Percentiles rank a stretch among this genome's conserved stretches.
These are phyloP conservation scores for Cosmopolites sordidus DNA, from an alignment of 2,888 invertebrate species.

Conservation along the genomic window DNA sequence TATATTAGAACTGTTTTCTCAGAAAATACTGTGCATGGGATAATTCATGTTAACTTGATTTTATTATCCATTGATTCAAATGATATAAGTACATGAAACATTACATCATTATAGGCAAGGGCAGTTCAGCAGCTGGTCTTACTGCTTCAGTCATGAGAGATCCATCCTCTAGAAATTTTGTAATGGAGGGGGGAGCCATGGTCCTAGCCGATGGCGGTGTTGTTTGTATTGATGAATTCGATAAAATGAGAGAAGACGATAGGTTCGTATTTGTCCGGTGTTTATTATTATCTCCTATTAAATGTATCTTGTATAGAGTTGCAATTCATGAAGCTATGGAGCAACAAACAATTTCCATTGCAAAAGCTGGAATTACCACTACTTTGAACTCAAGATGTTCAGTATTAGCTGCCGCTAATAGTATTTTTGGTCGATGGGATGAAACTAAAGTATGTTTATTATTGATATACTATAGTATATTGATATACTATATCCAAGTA, in stretches of 20 bases:
- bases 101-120: slow-evolving; percentile 90
- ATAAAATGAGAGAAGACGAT: slow-evolving; percentile 99
- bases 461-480: too few species aligned
- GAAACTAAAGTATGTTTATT: slow-evolving; percentile 73
- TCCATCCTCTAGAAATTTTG: slow-evolving; percentile 72
- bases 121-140: slow-evolving; percentile 96
- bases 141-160: slow-evolving; percentile 97
- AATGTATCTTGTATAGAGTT: slow-evolving; percentile 57
- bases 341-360: slow-evolving; percentile 99
- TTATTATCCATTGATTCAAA: too few species aligned
- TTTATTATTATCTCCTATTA: not conserved
- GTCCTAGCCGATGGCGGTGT: slow-evolving; percentile 98
- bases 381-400: slow-evolving; percentile 97
- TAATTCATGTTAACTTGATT: too few species aligned
- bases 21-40: too few species aligned
- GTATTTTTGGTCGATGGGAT: slow-evolving; percentile 98
- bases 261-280: slow-evolving; percentile 4
- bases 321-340: slow-evolving; percentile 99
- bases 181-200: slow-evolving; percentile 85
- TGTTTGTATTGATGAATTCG: slow-evolving; percentile 99
- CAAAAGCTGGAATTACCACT: slow-evolving; percentile 98
- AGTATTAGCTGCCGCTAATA: slow-evolving; percentile 98
- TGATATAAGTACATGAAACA: slow-evolving; percentile 59
- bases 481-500: too few species aligned
- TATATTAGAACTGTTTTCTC: too few species aligned